Percentiles rank a stretch among this genome's conserved stretches.
Conservation (phyloP, 2,113 vertebrate species). For the Candoia aspera region DNA sequence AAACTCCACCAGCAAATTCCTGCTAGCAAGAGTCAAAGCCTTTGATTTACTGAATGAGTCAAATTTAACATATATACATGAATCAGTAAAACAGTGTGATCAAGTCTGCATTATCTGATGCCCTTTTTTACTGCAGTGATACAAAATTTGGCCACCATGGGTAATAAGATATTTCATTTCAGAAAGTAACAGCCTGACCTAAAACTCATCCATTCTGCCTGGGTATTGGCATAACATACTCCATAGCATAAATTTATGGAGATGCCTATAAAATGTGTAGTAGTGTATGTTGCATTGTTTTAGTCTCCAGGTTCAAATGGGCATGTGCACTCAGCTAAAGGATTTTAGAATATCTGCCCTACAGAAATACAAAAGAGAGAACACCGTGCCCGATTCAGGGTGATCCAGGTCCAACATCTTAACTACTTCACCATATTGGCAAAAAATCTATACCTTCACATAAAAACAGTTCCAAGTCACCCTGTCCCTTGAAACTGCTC, state of each 20-base stretch:
- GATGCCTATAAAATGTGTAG: background rate
- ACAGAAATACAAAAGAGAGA: background rate
- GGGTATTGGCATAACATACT: background rate
- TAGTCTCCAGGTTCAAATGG: background rate
- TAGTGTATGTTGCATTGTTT: background rate
- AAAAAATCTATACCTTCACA: background rate
- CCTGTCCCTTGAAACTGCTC: background rate
- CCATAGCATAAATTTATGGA: background rate
- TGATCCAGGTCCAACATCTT: background rate
- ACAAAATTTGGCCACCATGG: background rate
- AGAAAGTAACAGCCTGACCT: background rate
- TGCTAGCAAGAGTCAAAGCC: background rate
- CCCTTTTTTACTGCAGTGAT: background rate
- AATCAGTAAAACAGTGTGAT: background rate
- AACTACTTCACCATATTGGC: background rate
- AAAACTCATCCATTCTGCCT: background rate
- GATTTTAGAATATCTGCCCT: background rate
- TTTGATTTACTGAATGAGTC: background rate
- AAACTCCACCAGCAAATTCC: background rate
- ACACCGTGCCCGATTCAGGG: background rate
- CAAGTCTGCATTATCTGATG: background rate
- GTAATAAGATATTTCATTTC: background rate
- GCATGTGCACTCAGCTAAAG: background rate
- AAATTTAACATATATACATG: background rate
- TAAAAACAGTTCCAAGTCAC: background rate